Base-by-base conservation (phyloP, 2,888 invertebrate species). In the Drosophila rellima region DNA sequence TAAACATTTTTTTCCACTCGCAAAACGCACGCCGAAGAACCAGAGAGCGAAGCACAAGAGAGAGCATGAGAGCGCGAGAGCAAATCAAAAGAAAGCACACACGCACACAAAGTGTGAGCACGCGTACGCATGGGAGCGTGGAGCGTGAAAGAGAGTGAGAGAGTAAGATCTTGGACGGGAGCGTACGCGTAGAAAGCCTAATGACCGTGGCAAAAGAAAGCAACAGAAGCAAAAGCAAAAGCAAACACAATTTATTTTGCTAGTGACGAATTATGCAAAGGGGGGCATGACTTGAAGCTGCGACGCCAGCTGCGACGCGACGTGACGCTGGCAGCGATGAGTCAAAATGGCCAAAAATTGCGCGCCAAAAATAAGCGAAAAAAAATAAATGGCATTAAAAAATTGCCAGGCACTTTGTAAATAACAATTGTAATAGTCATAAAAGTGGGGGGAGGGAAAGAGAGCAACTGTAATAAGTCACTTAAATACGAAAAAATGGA, bases 251-350 rank as follows among this genome's bases (percentile, higher is more conserved):
- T 48, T 45, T 37, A 51, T 64, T 64, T 54, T 64, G 63, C 77
- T 59, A 67, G 39, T 78, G 76, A 78, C 77, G 77, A 78, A 78
- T 79, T 78, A 78, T 78, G 80, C 79, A 74, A 66, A 74, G 70
- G 65, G 74, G 74, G 54, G 76, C 76, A 78, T 70, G 70, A 70
- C 70, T 62, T 60, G 26, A 70, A 56, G 70, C 78, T 52, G 55
- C 69, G 63, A 51, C 18, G 74, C 31, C 17, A 45, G 31, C 52
- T 37, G 20, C 47, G 18, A 37, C 11, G 11, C 37, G 33, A 26
- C 55, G 3, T 20, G 13, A 33, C 31, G 47, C 52, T 20, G 40
- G 39, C 59, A 35, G 60, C 63, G 80, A 78, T 79, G 77, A 78
- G 71, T 78, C 77, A 78, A 78, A 75, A 60, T 60, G 15, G 35